Conservation (phyloP, 2,888 invertebrate genomes). For the Pachymerium ferrugineum region DNA sequence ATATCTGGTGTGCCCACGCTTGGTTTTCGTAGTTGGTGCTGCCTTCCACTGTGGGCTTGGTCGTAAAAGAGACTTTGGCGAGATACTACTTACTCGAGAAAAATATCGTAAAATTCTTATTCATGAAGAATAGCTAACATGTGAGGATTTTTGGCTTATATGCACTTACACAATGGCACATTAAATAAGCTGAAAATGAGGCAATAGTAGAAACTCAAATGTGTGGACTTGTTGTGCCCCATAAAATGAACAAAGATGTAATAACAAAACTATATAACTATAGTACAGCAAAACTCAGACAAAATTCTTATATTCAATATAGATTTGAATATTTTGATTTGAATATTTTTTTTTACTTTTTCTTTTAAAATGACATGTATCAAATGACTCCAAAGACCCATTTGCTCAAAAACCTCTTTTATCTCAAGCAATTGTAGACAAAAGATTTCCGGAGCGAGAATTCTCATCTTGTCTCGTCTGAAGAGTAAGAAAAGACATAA, state of each 20-base stretch:
- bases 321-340: not conserved
- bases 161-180: slow-evolving; percentile 1
- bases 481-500: slow-evolving; percentile 21
- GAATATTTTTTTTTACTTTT: not conserved
- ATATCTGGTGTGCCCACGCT: slow-evolving; percentile 24
- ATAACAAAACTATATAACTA: too few species aligned
- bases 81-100: slow-evolving; percentile 7
- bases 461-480: slow-evolving; percentile 15
- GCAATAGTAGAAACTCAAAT: not conserved
- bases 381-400: not conserved
- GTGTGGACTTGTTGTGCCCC: not conserved
- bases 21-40: slow-evolving; percentile 1
- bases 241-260: not conserved
- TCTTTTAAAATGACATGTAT: not conserved
- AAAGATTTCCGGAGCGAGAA: slow-evolving; percentile 2
- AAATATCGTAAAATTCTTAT: slow-evolving; percentile 21
- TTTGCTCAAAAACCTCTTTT: not conserved
- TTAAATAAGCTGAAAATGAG: slow-evolving; percentile 21
- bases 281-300: too few species aligned
- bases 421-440: slow-evolving; percentile 9
- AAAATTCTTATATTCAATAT: too few species aligned
- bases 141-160: slow-evolving; percentile 21
- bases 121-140: slow-evolving; percentile 18
- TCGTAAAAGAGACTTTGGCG: slow-evolving; percentile 20
- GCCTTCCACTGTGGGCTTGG: not conserved